Percentiles rank a stretch among this genome's conserved stretches.
Conservation (phyloP, 2,888 invertebrate species). For the Hirtodrosophila alboralis region DNA sequence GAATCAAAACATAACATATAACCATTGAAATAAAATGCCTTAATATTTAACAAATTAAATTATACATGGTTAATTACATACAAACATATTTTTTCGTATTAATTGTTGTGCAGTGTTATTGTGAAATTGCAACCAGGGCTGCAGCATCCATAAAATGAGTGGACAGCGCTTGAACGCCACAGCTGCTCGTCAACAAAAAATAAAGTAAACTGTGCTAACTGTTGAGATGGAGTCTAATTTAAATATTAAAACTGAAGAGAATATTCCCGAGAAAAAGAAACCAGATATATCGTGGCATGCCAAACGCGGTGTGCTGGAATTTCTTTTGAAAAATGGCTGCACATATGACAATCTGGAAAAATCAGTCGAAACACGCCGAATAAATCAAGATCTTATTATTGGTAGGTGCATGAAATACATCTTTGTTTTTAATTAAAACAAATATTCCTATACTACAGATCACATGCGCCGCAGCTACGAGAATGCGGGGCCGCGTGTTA, state of each 20-base stretch:
- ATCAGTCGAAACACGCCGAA: constrained; percentile 5
- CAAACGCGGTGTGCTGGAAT: constrained; percentile 23
- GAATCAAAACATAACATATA: no score
- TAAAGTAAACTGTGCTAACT: not conserved
- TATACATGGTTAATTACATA: no score
- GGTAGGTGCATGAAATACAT: constrained; percentile 25
- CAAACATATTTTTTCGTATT: no score
- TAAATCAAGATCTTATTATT: constrained; percentile 16
- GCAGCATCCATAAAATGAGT: not conserved
- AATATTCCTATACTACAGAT: constrained; percentile 43
- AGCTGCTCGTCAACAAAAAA: constrained; percentile 47
- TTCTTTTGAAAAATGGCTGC: constrained; percentile 42
- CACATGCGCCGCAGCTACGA: constrained; percentile 57
- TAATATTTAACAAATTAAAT: no score
- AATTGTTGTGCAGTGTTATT: not conserved
- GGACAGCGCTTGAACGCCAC: constrained; percentile 19
- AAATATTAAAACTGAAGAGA: no score
- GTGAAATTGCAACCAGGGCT: constrained; percentile 37
- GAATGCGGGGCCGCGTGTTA: constrained; percentile 61
- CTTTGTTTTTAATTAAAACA: not conserved
- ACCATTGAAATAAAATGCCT: no score
- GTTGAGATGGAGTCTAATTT: constrained; percentile 24
- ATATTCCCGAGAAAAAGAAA: not conserved
- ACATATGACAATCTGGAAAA: constrained; percentile 26
- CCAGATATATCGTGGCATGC: not conserved